phyloP scores from a whole-genome alignment of 2,797 vertebrate species.

The Ara ararauna region DNA sequence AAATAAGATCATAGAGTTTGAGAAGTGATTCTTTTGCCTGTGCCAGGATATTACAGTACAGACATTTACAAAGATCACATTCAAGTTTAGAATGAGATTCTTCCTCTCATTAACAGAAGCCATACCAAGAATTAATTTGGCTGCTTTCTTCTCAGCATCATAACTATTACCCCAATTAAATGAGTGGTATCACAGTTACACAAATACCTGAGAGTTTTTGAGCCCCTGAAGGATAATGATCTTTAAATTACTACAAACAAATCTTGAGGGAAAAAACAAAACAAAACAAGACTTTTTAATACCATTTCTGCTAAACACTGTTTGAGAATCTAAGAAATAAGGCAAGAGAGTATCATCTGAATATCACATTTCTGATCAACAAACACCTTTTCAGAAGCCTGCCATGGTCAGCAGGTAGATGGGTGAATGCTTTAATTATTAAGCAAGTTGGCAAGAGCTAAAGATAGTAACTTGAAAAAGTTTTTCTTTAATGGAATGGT shows the following conservation, averaged over 20 bases:
- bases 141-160: too few relatives aligned
- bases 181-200: background rate
- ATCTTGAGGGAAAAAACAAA: background rate
- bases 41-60: background rate
- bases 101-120: background rate
- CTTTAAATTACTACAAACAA: background rate
- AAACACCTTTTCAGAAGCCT: constrained; percentile 33
- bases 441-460: constrained; percentile 20
- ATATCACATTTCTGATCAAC: constrained; percentile 13
- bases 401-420: background rate
- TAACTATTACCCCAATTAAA: background rate
- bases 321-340: background rate
- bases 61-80: rapidly evolving
- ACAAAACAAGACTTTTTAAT: background rate
- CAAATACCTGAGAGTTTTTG: background rate
- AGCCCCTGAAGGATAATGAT: rapidly evolving
- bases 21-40: background rate
- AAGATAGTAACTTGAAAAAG: background rate
- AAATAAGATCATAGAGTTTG: background rate
- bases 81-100: background rate
- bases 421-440: constrained; percentile 49
- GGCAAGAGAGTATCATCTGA: background rate
- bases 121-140: background rate
- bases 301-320: background rate
- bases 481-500: background rate